Conservation (phyloP, 1,140 invertebrate species). For the Aplysia californica region DNA sequence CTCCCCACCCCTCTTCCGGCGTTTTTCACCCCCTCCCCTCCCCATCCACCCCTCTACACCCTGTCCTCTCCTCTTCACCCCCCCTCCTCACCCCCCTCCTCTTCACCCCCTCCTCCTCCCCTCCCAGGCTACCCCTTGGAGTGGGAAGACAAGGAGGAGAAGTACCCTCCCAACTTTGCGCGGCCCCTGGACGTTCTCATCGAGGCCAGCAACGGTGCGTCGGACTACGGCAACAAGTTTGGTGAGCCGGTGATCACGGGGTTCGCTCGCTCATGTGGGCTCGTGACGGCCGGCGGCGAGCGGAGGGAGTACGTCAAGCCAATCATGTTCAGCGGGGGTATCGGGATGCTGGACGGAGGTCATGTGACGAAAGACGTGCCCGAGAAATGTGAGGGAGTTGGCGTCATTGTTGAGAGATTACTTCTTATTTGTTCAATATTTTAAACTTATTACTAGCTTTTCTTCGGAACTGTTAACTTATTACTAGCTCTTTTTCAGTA, state of each 20-base stretch:
- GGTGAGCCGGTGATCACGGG: constrained; percentile 94
- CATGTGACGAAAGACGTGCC: constrained; percentile 82
- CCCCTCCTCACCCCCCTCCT: too few relatives aligned
- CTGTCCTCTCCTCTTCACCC: too few relatives aligned
- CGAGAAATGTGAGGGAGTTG: constrained; percentile 72
- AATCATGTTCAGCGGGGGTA: constrained; percentile 98
- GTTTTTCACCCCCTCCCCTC: too few relatives aligned
- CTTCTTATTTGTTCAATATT: too few relatives aligned
- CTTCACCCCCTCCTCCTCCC: too few relatives aligned
- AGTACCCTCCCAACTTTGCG: constrained; percentile 92
- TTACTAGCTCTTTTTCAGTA: too few relatives aligned
- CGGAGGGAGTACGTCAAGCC: constrained; percentile 96
- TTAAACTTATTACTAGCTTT: too few relatives aligned
- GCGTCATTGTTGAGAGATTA: too few relatives aligned
- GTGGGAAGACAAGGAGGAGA: constrained; percentile 83
- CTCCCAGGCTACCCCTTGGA: constrained; percentile 84
- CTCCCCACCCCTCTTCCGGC: too few relatives aligned
- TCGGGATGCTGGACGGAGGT: constrained; percentile 87
- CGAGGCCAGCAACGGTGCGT: constrained; percentile 97
- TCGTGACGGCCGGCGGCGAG: constrained; percentile 75
- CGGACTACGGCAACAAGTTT: constrained; percentile 99
- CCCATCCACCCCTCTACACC: too few relatives aligned
- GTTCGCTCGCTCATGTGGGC: constrained; percentile 91
- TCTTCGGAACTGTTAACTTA: too few relatives aligned
- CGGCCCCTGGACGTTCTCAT: constrained; percentile 82